Conservation (phyloP, 1,140 invertebrate species). For the Meteorus sp. region DNA sequence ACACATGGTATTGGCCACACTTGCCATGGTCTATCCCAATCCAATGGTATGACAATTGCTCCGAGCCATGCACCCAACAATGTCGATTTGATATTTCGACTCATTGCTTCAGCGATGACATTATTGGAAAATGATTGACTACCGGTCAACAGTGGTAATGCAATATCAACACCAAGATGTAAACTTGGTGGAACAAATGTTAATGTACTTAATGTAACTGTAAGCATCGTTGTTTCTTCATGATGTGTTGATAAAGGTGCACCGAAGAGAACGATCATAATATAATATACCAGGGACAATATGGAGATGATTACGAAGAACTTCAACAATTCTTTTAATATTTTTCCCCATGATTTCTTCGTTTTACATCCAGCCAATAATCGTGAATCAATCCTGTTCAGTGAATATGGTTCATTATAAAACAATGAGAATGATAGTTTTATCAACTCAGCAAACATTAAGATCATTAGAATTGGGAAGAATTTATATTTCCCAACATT, state of each 20-base stretch:
- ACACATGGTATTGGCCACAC: conserved; percentile 78
- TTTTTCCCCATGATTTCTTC: conserved; percentile 39
- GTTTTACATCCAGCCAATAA: conserved; percentile 28
- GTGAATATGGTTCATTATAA: conserved; percentile 34
- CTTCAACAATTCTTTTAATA: conserved; percentile 48
- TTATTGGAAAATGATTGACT: conserved; percentile 56
- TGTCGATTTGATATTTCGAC: conserved; percentile 64
- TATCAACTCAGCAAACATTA: conserved; percentile 50
- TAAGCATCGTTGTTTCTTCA: conserved; percentile 74
- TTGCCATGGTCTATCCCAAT: conserved; percentile 92
- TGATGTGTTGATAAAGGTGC: conserved; percentile 68
- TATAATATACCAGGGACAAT: conserved; percentile 60
- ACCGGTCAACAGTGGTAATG: conserved; percentile 61
- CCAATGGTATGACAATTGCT: conserved; percentile 83
- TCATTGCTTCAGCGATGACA: conserved; percentile 62
- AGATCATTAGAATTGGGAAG: conserved; percentile 45
- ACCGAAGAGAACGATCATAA: conserved; percentile 73
- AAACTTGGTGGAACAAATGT: conserved; percentile 68
- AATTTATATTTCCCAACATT: conserved; percentile 48
- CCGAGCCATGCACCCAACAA: conserved; percentile 86
- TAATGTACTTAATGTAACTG: conserved; percentile 66
- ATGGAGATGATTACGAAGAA: conserved; percentile 36
- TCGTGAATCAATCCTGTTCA: conserved; percentile 35
- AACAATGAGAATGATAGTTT: conserved; percentile 47
- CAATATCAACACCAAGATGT: conserved; percentile 63